A percentile compares a stretch with the other conserved stretches of the same genome.
phyloP scores from a whole-genome alignment of 2,888 invertebrate genomes.

The Sceliomorpha sp. region DNA sequence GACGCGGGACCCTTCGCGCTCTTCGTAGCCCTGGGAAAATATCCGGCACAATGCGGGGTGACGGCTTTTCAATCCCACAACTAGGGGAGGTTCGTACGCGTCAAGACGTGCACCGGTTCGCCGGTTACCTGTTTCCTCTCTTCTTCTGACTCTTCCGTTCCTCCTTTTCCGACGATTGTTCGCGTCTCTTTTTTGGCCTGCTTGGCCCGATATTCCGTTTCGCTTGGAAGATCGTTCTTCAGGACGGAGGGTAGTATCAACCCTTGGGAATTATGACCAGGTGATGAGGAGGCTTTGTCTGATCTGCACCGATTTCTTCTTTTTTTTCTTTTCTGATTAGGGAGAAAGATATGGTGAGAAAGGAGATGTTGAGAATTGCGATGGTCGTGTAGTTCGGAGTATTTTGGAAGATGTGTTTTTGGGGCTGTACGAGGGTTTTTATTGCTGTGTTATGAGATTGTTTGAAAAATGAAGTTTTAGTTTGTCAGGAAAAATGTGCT shows the following conservation, averaged over 20 bases:
- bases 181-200: not conserved
- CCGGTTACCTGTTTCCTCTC: constrained; percentile 54
- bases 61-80: constrained; percentile 24
- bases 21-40: constrained; percentile 72
- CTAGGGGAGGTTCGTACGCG: constrained; percentile 24
- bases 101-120: constrained; percentile 36
- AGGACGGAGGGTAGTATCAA: constrained; percentile 30
- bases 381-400: too few relatives aligned
- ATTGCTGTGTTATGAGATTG: too few relatives aligned
- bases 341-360: not conserved
- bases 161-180: constrained; percentile 5
- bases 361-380: too few relatives aligned
- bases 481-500: too few relatives aligned
- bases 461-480: too few relatives aligned
- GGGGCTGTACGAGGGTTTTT: too few relatives aligned
- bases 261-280: constrained; percentile 63
- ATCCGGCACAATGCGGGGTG: constrained; percentile 61
- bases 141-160: constrained; percentile 46
- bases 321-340: not conserved
- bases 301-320: constrained; percentile 16
- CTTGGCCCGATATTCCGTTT: not conserved
- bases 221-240: not conserved
- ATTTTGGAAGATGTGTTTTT: too few relatives aligned
- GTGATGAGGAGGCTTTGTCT: constrained; percentile 51
- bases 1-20: constrained; percentile 35